Evolutionary conservation across 30 jellyfish, hydroid and myxozoan genomes (phyloP).

Genomic region (Mastigias papua): DNA sequence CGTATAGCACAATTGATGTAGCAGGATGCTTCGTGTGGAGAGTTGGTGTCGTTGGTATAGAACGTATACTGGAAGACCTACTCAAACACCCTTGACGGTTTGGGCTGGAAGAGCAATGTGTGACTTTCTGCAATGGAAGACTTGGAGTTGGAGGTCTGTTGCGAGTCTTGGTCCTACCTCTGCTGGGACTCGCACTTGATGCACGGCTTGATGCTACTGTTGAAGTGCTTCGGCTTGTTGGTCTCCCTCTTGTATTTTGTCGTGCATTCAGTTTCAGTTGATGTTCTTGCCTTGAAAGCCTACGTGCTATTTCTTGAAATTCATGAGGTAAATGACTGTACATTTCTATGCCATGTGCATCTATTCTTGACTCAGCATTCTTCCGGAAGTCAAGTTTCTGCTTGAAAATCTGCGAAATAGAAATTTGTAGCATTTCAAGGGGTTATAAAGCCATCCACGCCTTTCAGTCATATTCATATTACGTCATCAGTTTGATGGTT

Average conservation of each 20-base stretch:
- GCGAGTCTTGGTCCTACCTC: constrained; percentile 84
- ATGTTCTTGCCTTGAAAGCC: constrained; percentile 94
- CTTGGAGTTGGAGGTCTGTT: constrained; percentile 71
- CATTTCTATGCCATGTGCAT: constrained; percentile 96
- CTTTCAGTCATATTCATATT: no score
- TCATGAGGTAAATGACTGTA: constrained; percentile 96
- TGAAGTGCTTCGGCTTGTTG: constrained; percentile 81
- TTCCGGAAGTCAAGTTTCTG: constrained; percentile 86
- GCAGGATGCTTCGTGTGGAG: constrained; percentile 97
- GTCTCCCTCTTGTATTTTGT: constrained; percentile 75
- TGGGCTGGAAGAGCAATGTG: constrained; percentile 77
- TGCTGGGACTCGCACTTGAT: constrained; percentile 89
- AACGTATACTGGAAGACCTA: constrained; percentile 95
- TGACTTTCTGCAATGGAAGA: constrained; percentile 54
- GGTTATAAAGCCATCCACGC: no score
- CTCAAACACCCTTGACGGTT: constrained; percentile 81
- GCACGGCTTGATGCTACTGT: constrained; percentile 93
- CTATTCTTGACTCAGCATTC: constrained; percentile 94
- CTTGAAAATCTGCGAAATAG: constrained; percentile 84
- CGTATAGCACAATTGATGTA: constrained; percentile 69
- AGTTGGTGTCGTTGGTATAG: constrained; percentile 96
- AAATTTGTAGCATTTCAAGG: no score
- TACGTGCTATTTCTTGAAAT: constrained; percentile 98
- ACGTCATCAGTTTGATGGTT: no score
- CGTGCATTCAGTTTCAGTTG: constrained; percentile 71